Base-by-base conservation (phyloP, 2,113 vertebrate species). In the Morphnarchus princeps region DNA sequence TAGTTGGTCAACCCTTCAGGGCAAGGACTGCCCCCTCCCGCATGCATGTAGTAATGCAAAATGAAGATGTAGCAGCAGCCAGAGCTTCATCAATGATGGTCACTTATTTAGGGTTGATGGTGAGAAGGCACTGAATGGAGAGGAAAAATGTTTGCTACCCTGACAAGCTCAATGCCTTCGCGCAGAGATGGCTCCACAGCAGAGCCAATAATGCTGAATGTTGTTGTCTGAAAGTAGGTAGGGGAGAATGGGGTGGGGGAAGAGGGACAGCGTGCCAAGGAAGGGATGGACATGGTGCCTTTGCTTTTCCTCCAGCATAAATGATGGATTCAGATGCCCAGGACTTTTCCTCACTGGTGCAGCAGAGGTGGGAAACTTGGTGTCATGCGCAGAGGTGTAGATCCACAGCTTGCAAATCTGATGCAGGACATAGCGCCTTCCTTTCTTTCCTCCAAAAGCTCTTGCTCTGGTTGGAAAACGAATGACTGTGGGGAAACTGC, bases 11-110 rank as follows among this genome's bases (percentile, higher is more conserved):
- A 1, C 16, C 6, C 10, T 74, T 43, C 28, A 17, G 14, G 31
- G 38, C 15, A 87, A 93, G 52, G 32, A 22, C 25, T 89, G 13
- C 15, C 11, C 21, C 9, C 20, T 62, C 14, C 8, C 11, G 4
- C 1, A 0, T 8, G 8, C 21, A 5, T 3, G 8, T 43, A 3
- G 11, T 25, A 66, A 42, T 28, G 13, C 22, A n/a, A 93, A 58
- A 47, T 15, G 47, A 40, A 80, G 81, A 29, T 2, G 10, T 26
- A 62, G 67, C 36, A 90, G 58, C 50, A 91, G 34, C 2, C 31
- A 89, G 45, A 66, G 13, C 19, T 71, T 74, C 0, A 1, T 19
- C 36, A 31, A 0, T 45, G 52, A 16, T 8, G 13, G 26, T 16
- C 22, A 11, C 6, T 74, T 42, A 24, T 22, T 71, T 74, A n/a